phyloP scores from a whole-genome alignment of 2,888 invertebrate species.

The Acutogordius australiensis region DNA sequence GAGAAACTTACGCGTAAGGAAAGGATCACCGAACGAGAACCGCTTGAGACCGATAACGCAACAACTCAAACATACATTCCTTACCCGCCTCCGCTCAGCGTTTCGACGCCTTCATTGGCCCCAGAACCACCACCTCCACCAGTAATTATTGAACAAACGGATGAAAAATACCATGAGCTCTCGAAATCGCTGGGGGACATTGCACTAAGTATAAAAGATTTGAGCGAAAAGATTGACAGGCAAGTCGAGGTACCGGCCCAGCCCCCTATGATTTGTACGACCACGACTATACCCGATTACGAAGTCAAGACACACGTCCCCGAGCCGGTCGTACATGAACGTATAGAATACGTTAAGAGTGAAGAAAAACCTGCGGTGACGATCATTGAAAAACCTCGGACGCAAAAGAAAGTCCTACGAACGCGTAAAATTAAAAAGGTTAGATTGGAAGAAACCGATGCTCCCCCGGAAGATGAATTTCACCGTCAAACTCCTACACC shows the following conservation, averaged over 20 bases:
- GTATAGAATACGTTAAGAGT: neutral
- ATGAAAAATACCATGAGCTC: neutral
- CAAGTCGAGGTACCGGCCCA: neutral
- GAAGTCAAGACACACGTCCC: neutral
- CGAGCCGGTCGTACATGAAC: neutral
- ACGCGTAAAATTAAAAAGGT: slow-evolving; percentile 9
- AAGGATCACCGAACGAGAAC: neutral
- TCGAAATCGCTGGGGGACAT: neutral
- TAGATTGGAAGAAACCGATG: slow-evolving; percentile 8
- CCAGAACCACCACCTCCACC: neutral
- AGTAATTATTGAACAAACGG: neutral
- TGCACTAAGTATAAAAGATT: neutral
- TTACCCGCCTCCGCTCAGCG: neutral
- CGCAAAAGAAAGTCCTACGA: neutral
- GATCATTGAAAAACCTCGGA: neutral
- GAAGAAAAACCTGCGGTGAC: neutral
- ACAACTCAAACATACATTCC: slow-evolving; percentile 4
- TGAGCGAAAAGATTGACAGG: neutral
- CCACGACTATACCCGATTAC: neutral
- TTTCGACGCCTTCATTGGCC: slow-evolving; percentile 1
- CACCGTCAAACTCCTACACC: neutral
- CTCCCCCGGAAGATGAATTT: no score
- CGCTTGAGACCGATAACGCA: neutral
- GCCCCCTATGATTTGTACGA: neutral
- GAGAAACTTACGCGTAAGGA: neutral